These are phyloP conservation scores for Paramormyrops hopkinsi DNA, from an alignment of 2,797 vertebrate genomes.

Conservation along the genomic window DNA sequence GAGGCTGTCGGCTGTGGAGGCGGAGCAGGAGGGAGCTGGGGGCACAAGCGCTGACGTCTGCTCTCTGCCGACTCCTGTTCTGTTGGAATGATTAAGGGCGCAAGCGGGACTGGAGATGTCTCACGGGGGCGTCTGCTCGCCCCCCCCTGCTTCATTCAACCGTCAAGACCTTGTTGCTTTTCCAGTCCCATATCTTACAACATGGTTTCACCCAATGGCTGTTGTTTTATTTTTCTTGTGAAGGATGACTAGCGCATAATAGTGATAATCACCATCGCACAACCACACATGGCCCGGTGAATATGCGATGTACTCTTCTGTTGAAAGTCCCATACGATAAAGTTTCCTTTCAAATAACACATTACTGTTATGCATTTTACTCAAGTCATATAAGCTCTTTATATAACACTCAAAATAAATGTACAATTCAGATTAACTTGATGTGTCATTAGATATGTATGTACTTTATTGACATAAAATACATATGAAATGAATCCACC, in stretches of 20 bases:
- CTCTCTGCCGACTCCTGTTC: slow-evolving; percentile 36
- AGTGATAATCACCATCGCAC: not conserved
- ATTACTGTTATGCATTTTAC: not conserved
- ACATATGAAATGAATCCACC: not conserved
- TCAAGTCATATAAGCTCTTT: not conserved
- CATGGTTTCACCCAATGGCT: not conserved
- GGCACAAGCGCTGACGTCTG: slow-evolving; percentile 39
- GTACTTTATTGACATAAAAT: not conserved
- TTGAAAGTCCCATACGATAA: not conserved
- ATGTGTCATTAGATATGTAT: not conserved
- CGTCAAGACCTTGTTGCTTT: not conserved
- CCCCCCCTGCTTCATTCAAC: not conserved
- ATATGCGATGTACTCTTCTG: not conserved
- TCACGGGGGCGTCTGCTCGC: slow-evolving; percentile 8
- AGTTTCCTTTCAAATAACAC: not conserved
- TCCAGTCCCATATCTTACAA: not conserved
- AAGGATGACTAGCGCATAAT: not conserved
- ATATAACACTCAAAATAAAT: not conserved
- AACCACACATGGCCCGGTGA: not conserved
- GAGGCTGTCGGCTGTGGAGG: slow-evolving; percentile 23
- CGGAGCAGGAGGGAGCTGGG: slow-evolving; percentile 40
- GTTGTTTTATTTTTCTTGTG: not conserved
- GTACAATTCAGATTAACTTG: not conserved
- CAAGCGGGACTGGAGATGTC: slow-evolving; percentile 40
- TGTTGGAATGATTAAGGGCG: slow-evolving; percentile 39